Evolutionary conservation across 2,113 vertebrate species (phyloP), one percentile per base, ranked within the genome.

Genomic region (Syngnathus scovelli): DNA sequence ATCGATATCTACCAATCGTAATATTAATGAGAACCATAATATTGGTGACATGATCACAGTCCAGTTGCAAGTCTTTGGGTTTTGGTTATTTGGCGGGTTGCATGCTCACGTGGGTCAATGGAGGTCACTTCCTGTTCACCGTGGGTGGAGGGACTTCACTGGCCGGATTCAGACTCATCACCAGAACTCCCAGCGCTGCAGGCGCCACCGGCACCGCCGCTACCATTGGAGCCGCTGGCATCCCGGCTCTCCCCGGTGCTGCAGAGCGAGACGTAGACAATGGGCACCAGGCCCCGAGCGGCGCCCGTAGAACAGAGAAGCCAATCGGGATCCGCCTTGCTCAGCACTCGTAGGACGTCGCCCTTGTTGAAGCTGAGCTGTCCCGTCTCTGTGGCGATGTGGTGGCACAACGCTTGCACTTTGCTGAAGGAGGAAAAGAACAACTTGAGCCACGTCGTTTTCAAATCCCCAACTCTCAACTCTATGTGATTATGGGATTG

Each of bases 361-460:
- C 94, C 95, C 64, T 95, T 96, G 79, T 85, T 92, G 93, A 98
- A 96, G 90, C 96, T 96, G 83, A 96, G 93, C 70, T 96, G 97
- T 56, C 93, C 94, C 0, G 91, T 86, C 83, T 96, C 94, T 0
- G 93, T 93, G 83, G 95, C 96, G 19, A 94, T 90, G 79, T 95
- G 95, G 87, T 96, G 94, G 77, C 95, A 96, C 70, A 96, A 78
- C 0, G 95, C 94, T 78, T 93, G 93, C 19, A 96, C 94, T 70
- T 93, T 89, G 2, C 96, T 98, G 90, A 48, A 4, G 71, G 37
- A 61, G 15, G 16, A 81, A 27, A 80, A 61, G 11, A 64, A 13
- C 19, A 7, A 10, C 21, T n/a, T 55, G 4, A 43, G 11, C 18
- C 27, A 27, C 27, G 2, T 4, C 13, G 37, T 19, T 16, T 6